Conservation (phyloP, 2,888 invertebrate genomes). For the Trachelus iudaicus region DNA sequence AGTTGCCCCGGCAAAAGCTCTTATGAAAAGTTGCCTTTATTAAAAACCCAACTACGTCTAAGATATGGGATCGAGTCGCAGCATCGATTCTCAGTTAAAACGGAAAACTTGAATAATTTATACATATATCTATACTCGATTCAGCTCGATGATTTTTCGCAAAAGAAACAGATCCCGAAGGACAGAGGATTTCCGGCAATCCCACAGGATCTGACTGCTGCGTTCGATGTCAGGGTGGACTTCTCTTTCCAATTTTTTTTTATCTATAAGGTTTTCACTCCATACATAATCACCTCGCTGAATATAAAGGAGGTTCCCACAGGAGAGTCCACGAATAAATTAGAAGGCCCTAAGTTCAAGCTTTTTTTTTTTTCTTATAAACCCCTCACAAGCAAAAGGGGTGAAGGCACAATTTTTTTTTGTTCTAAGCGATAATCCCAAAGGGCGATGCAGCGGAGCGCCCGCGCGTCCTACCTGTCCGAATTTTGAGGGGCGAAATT, state of each 20-base stretch:
- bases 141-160: neutral
- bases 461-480: constrained; percentile 31
- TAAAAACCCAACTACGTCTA: neutral
- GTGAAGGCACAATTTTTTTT: constrained; percentile 20
- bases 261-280: neutral
- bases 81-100: neutral
- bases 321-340: constrained; percentile 6
- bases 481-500: neutral
- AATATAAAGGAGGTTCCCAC: constrained; percentile 4
- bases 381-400: neutral
- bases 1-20: neutral
- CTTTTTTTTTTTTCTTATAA: neutral
- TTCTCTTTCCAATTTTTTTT: neutral
- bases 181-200: neutral
- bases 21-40: neutral
- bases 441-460: constrained; percentile 46
- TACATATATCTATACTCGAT: neutral
- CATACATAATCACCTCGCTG: neutral
- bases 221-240: neutral
- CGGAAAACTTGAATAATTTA: neutral
- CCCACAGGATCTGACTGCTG: neutral
- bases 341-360: neutral
- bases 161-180: neutral
- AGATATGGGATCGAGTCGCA: neutral
- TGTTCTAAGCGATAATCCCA: constrained; percentile 51